These are phyloP conservation scores for Halocynthia roretzi DNA, from an alignment of 23 tunicate species.

Conservation along the genomic window DNA sequence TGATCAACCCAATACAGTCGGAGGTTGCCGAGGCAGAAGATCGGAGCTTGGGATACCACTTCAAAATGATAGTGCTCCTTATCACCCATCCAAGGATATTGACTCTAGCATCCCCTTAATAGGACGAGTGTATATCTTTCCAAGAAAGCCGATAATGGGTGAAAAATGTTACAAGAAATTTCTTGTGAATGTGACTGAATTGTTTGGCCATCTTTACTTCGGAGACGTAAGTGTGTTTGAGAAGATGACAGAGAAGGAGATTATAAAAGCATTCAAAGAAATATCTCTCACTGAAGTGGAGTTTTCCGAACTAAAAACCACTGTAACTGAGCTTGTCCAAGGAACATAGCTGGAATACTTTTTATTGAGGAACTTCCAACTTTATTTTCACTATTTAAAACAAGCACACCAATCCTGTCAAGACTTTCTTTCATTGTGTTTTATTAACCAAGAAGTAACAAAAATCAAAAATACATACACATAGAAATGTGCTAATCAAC, in stretches of 20 bases:
- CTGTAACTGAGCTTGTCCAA: no score
- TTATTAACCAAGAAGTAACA: no score
- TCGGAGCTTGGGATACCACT: not conserved
- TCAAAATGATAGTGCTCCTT: slow-evolving; percentile 1
- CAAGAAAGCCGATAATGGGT: slow-evolving; percentile 15
- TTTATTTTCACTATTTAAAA: no score
- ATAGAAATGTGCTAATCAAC: no score
- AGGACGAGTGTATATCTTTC: slow-evolving; percentile 11
- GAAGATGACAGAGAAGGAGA: slow-evolving; percentile 10
- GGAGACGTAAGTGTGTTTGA: slow-evolving; percentile 19
- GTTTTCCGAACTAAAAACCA: not conserved
- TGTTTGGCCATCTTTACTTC: slow-evolving; percentile 18
- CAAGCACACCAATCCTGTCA: no score
- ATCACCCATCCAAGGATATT: not conserved
- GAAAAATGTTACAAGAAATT: slow-evolving; percentile 19
- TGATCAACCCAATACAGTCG: not conserved
- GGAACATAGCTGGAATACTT: no score
- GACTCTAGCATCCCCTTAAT: not conserved
- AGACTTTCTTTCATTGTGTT: no score
- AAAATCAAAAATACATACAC: no score
- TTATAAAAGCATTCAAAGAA: slow-evolving; percentile 8
- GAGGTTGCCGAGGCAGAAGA: not conserved
- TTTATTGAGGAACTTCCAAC: no score
- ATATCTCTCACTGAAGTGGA: not conserved
- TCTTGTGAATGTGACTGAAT: slow-evolving; percentile 18